Evolutionary conservation across 2,113 vertebrate genomes (phyloP), one percentile per base, ranked within the genome.

Genomic region (Equus quagga): DNA sequence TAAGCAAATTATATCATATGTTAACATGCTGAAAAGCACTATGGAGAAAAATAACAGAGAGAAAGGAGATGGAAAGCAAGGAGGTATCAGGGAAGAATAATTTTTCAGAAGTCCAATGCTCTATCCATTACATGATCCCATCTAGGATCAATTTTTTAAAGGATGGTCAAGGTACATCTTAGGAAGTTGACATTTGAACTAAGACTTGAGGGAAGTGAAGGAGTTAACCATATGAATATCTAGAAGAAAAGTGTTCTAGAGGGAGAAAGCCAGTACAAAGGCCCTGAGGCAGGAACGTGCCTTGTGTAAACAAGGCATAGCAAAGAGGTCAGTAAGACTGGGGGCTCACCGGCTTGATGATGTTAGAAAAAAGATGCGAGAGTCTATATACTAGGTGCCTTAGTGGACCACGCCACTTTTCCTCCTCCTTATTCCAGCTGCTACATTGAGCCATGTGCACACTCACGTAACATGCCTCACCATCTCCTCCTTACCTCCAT

Each of bases 121-220:
- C 3, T 41, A 41, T 41, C 36, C 36, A 41, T 41, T 41, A 41
- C 36, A 3, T 41, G 36, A 41, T 41, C 36, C 36, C 36, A 41
- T 41, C 36, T 41, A 41, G 78, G 44, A 96, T 58, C 4, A 15
- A 24, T 83, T 72, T 81, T 81, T 76, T n/a, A 36, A 82, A 88
- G 15, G 23, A 91, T 23, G n/a, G n/a, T 91, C 73, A 80, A 64
- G 73, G 28, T 46, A 86, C 72, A 70, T 51, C 54, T 79, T 86
- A 91, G 73, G 21, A 86, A 78, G 44, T 3, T 91, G 62, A 85
- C 56, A 78, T 33, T 24, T 54, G 60, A 72, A 28, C 73, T 62
- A 95, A 80, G 44, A 64, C n/a, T 72, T 79, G 14, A 79, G 26
- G 72, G 54, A 91, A 95, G 46, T 44, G 10, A 80, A 91, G n/a